phyloP scores from a whole-genome alignment of 2,888 invertebrate species.

The Ferdinandea cuprea region DNA sequence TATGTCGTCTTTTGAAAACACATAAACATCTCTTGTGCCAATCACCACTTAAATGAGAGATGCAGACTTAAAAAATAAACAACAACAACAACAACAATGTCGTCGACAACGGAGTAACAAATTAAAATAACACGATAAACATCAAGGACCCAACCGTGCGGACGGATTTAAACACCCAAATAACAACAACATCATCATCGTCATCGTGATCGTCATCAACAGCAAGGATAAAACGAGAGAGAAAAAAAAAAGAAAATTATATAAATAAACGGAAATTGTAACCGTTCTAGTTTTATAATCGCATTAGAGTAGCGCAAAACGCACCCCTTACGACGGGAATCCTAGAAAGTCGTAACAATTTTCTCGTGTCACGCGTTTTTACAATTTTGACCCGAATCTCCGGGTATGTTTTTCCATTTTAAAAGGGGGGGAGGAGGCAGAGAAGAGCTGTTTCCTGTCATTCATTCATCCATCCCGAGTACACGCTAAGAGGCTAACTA shows the following conservation, averaged over 20 bases:
- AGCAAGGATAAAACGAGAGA: slow-evolving; percentile 26
- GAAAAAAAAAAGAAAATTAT: slow-evolving; percentile 51
- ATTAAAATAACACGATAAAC: slow-evolving; percentile 65
- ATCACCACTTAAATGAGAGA: slow-evolving; percentile 57
- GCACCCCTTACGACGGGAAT: slow-evolving; percentile 40
- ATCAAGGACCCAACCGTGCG: slow-evolving; percentile 68
- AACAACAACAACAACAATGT: too few species aligned
- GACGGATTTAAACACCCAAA: slow-evolving; percentile 71
- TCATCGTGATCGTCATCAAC: too few species aligned
- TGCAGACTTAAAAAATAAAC: slow-evolving; percentile 23
- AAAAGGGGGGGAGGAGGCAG: too few species aligned
- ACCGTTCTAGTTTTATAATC: slow-evolving; percentile 74
- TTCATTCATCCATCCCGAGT: slow-evolving; percentile 18
- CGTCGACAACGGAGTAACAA: slow-evolving; percentile 10
- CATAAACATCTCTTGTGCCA: slow-evolving; percentile 64
- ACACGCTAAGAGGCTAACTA: slow-evolving; percentile 66
- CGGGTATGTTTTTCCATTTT: too few species aligned
- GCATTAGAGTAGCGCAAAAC: slow-evolving; percentile 63
- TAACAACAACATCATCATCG: slow-evolving; percentile 52
- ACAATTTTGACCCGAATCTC: slow-evolving; percentile 66
- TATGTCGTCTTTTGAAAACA: slow-evolving; percentile 44
- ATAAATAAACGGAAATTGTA: slow-evolving; percentile 74
- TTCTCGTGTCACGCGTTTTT: slow-evolving; percentile 73
- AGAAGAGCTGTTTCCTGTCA: slow-evolving; percentile 68
- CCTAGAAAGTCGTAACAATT: slow-evolving; percentile 65